Evolutionary conservation across 2,113 vertebrate genomes (phyloP), one percentile per base, ranked within the genome.

Genomic region (Hemibagrus wyckioides): DNA sequence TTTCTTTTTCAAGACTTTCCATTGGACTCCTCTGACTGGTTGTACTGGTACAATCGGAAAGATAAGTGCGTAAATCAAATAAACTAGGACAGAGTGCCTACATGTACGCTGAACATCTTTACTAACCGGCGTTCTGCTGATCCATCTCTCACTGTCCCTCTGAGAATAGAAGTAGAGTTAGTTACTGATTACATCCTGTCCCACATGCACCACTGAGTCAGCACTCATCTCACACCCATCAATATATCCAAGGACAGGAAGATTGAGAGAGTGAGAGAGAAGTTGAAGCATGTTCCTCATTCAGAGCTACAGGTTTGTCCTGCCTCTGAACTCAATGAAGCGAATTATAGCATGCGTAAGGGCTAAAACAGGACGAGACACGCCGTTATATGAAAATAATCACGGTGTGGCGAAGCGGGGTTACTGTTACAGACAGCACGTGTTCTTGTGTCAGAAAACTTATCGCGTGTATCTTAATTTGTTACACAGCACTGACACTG

Each of bases 71-170:
- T 88, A 84, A 86, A 91, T 91, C 81, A 91, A 82, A 76, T 57
- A 85, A 86, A 33, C 48, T 15, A 41, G 92, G 91, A 93, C 91
- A 81, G 1, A 0, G 17, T 65, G 90, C 93, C 92, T 81, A 28
- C 89, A 1, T 36, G 80, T 76, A 11, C 71, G 77, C 59, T 87
- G 73, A 88, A 92, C 87, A 44, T 92, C 91, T 93, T 90, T 87
- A 89, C 90, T 86, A 84, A 91, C 85, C 50, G 28, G 21, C 36
- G n/a, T 8, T 80, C 30, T 80, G 52, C 77, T 56, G 83, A 80
- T 80, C 65, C 84, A 61, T 89, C 89, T 89, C 89, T 81, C 86
- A 1, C 11, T 54, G n/a, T 21, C 81, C 87, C 33, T 84, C 63
- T 73, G 52, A 61, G 71, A 33, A 61, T 59, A 36, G 44, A 21